Evolutionary conservation across 37 sponge, comb jelly and placozoan species (phyloP), one percentile per base, ranked within the genome.

Genomic region (Spongilla lacustris): DNA sequence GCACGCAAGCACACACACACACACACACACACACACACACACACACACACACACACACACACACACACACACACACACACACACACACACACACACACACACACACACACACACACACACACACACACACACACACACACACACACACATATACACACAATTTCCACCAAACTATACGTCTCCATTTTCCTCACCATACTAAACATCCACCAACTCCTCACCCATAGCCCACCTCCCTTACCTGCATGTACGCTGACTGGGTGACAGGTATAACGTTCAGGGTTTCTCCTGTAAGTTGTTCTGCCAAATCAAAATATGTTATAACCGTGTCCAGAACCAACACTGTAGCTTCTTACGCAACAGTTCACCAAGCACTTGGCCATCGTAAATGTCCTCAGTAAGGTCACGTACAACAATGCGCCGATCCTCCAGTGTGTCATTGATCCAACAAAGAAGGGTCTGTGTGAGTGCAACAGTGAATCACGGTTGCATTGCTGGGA

Each of bases 321-420:
- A 72, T 29, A n/a, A 1, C 29, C 5, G 14, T 14, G 73, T 1
- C 19, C 27, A 71, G 22, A 17, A 29, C 23, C 26, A 25, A 25
- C 25, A n/a, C 81, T 81, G 32, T 19, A 31, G 26, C 30, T 28
- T 84, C 75, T 78, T 30, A 97, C 98, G 92, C 9, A 96, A 46
- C 50, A 98, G 84, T 68, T 96, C 97, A 4, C 95, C 91, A 0
- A 98, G 79, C 23, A 98, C 93, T 75, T 96, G 97, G 21, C 99
- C 99, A 86, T 98, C 99, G 34, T 89, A 98, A 36, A 98, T 27
- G 68, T 96, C 99, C 58, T 98, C 97, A 30, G 87, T 88, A 31
- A 98, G 84, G 78, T 96, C 90, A 26, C 95, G 71, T 2, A 96
- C 92, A 24, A 96, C 81, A 36, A 98, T 94, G 25, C 97, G 81